These are phyloP conservation scores for Limonius californicus DNA, from an alignment of 1,140 invertebrate genomes.

Conservation along the genomic window DNA sequence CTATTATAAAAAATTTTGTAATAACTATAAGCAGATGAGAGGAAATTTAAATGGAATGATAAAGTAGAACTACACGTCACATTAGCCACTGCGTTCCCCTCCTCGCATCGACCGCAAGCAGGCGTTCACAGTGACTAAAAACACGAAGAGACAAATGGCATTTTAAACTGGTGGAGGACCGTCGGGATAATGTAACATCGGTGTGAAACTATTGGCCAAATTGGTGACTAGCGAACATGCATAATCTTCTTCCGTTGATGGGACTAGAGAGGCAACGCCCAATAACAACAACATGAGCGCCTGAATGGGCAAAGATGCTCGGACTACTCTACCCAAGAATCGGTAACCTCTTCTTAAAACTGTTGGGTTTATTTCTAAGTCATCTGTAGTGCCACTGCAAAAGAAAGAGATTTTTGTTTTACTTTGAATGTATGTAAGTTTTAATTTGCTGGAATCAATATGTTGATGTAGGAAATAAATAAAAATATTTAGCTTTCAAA, in stretches of 20 bases:
- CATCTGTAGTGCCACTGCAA: constrained; percentile 53
- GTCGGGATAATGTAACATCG: constrained; percentile 81
- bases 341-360: constrained; percentile 69
- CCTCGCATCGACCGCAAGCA: too few relatives aligned
- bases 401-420: too few relatives aligned
- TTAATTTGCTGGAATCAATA: too few relatives aligned
- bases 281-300: constrained; percentile 83
- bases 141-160: background rate
- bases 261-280: constrained; percentile 82
- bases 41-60: constrained; percentile 37
- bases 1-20: too few relatives aligned
- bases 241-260: constrained; percentile 79
- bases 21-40: constrained; percentile 1
- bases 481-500: too few relatives aligned
- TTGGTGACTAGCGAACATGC: constrained; percentile 79
- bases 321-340: constrained; percentile 81
- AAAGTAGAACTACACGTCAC: constrained; percentile 19
- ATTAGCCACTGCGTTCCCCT: background rate
- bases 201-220: constrained; percentile 74
- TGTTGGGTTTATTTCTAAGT: constrained; percentile 57
- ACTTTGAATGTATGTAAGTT: too few relatives aligned
- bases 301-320: constrained; percentile 87
- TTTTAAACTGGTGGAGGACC: constrained; percentile 82
- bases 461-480: too few relatives aligned
- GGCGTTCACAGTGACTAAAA: background rate